Conservation (phyloP, 2,113 vertebrate genomes). For the Megaleporinus macrocephalus region DNA sequence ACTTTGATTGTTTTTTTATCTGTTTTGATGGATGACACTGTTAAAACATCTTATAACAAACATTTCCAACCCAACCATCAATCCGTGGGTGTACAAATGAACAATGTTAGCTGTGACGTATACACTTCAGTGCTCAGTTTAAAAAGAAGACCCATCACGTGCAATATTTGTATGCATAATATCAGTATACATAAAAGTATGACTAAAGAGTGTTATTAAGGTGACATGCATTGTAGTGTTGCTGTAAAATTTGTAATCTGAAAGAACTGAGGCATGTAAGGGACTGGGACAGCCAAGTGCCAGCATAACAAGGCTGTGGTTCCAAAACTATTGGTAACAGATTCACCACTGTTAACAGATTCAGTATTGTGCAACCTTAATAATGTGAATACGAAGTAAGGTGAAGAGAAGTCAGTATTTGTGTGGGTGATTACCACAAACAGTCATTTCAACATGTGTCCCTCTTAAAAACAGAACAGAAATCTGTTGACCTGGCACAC, state of each 20-base stretch:
- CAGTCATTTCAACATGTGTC: neutral
- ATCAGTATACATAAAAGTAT: neutral
- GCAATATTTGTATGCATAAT: neutral
- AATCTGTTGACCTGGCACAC: neutral
- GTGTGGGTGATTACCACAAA: neutral
- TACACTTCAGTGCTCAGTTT: neutral
- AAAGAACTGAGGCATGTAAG: constrained; percentile 16
- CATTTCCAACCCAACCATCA: neutral
- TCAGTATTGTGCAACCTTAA: neutral
- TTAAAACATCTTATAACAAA: neutral
- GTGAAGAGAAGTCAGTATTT: constrained; percentile 3
- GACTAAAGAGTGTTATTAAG: constrained; percentile 1
- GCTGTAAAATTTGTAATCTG: constrained; percentile 8
- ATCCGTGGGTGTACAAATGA: neutral
- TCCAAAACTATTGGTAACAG: neutral
- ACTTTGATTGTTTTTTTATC: too few species aligned
- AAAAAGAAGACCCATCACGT: neutral
- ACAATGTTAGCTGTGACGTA: neutral
- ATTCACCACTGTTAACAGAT: too few species aligned
- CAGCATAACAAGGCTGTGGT: constrained; percentile 14
- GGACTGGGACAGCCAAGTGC: neutral
- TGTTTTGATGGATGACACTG: too few species aligned
- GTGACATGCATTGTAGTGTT: constrained; percentile 37
- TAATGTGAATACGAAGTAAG: neutral
- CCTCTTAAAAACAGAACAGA: neutral